Conservation (phyloP, 1,140 invertebrate genomes). For the Caerostris darwini region DNA sequence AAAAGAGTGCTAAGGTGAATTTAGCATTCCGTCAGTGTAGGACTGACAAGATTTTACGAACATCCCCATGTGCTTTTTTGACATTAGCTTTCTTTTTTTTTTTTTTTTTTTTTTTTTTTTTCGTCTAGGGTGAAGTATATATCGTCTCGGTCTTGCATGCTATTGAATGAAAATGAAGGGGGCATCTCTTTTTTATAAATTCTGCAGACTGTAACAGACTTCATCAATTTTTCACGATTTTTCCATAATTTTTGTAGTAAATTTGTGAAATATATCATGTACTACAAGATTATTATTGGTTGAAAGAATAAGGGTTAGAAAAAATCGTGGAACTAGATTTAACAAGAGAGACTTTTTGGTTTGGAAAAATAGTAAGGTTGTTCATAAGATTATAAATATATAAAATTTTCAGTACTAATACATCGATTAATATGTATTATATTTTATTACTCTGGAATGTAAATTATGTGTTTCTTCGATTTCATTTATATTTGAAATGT, state of each 20-base stretch:
- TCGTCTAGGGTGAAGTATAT: neutral
- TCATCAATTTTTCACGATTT: neutral
- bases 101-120: neutral
- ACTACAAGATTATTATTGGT: too few relatives aligned
- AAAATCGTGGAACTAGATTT: too few relatives aligned
- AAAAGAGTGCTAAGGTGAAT: conserved; percentile 33
- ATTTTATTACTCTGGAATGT: too few relatives aligned
- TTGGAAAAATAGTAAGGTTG: too few relatives aligned
- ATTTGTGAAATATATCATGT: too few relatives aligned
- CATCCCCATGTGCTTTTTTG: conserved; percentile 1
- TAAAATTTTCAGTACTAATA: too few relatives aligned
- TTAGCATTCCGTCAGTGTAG: conserved; percentile 49
- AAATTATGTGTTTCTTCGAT: too few relatives aligned
- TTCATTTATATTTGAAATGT: too few relatives aligned
- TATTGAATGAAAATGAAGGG: neutral
- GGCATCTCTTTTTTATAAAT: neutral
- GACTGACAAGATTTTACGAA: neutral
- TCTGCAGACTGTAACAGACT: neutral
- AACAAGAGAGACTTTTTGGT: too few relatives aligned
- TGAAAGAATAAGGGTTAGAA: too few relatives aligned
- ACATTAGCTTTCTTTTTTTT: neutral
- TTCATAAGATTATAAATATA: too few relatives aligned
- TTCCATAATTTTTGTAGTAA: neutral
- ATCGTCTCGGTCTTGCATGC: neutral
- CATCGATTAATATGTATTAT: too few relatives aligned